Percentiles rank a stretch among this genome's conserved stretches.
Evolutionary conservation across 2,888 invertebrate species (phyloP).

Genomic region (Bruchidius siliquastri): DNA sequence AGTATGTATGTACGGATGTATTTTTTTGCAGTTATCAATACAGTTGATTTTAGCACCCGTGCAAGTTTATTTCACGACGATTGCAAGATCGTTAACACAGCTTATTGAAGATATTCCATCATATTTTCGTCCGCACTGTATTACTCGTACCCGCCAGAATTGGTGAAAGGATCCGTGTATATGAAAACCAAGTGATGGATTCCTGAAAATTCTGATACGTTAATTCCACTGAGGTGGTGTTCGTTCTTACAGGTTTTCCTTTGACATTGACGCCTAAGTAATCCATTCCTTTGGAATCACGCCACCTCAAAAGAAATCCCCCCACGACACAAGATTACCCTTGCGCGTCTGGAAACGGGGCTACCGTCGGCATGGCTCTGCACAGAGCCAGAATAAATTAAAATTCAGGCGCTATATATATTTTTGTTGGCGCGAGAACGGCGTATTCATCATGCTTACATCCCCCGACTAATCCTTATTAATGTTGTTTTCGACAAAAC

Average conservation of each 20-base stretch:
- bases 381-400: not conserved
- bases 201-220: not conserved
- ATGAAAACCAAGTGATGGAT: not conserved
- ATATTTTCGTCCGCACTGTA: too few species aligned
- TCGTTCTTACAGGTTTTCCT: not conserved
- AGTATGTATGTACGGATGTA: too few species aligned
- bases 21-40: too few species aligned
- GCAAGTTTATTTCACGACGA: too few species aligned
- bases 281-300: not conserved
- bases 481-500: constrained; percentile 18
- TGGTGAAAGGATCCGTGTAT: too few species aligned
- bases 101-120: too few species aligned
- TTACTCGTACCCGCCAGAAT: too few species aligned
- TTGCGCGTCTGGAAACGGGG: not conserved
- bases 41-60: too few species aligned
- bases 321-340: not conserved
- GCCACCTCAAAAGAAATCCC: not conserved
- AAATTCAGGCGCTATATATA: not conserved
- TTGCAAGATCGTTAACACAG: too few species aligned
- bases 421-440: constrained; percentile 6
- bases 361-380: not conserved
- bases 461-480: constrained; percentile 17
- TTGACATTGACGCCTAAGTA: not conserved
- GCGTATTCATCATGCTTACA: constrained; percentile 17
- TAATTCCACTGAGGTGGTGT: not conserved